Base-by-base conservation (phyloP, 2,888 invertebrate species). In the Orthosia incerta region DNA sequence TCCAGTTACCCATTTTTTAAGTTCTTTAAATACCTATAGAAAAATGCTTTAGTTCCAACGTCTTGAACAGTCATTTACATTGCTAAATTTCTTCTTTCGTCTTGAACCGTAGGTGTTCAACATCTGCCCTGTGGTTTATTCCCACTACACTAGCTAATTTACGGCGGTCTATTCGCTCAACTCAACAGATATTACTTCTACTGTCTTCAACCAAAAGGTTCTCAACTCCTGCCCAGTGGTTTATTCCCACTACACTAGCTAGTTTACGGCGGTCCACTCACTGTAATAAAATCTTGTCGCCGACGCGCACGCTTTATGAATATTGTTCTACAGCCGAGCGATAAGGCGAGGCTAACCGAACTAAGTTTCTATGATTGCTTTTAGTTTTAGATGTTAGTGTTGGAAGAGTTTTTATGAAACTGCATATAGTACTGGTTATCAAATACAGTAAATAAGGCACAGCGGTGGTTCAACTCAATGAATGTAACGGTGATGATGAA, bases 261-360 rank as follows among this genome's bases (percentile, higher is more conserved):
- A 86, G 90, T 92, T 92, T 92, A 92, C 89, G 84, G 88, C 83
- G 79, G 88, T 89, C 86, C 89, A 88, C 89, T 87, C 81, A 87
- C 89, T 89, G 95, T 93, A 94, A 95, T 96, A 95, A 96, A 96
- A 95, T 95, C 95, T 93, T 93, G 92, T 90, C 89, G 92, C 86
- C 91, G 92, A 89, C 90, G 89, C 86, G 86, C 60, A 46, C 89
- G 90, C 87, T 94, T 94, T 94, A 94, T 95, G 95, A 93, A 94
- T 94, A 95, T 93, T 93, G 91, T 91, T 89, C 91, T 88, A 88
- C 64, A 71, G 64, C 74, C 84, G 88, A 88, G 88, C 91, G 93
- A 93, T 94, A 93, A 93, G 92, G 89, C 89, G 87, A 86, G 90
- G 90, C 91, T 90, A 92, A 88, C 89, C 87, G 87, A 86, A 87